phyloP scores from a whole-genome alignment of 2,113 vertebrate genomes.

The Lipotes vexillifer region DNA sequence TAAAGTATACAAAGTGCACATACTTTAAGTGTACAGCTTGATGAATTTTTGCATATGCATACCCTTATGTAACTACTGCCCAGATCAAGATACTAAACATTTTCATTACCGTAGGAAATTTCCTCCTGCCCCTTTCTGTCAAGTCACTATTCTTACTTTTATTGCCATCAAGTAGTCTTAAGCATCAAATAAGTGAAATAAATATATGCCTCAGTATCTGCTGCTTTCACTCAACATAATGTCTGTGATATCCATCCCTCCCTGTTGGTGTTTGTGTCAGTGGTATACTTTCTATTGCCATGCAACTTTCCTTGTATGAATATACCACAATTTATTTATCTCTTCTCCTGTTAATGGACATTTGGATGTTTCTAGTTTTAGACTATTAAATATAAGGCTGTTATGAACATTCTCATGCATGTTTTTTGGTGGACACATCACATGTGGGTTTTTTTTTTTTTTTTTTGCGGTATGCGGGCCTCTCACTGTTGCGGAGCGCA shows the following conservation, averaged over 20 bases:
- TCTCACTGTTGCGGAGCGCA: too few species aligned
- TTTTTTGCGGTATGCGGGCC: too few species aligned
- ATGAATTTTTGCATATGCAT: neutral
- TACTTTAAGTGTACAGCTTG: neutral
- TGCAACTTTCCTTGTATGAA: neutral
- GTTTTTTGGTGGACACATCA: neutral
- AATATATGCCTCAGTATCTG: neutral
- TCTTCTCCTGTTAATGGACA: neutral
- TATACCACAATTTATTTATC: neutral
- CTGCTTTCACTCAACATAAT: neutral
- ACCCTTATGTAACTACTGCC: neutral
- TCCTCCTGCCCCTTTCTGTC: neutral
- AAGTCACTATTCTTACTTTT: neutral
- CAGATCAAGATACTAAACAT: neutral
- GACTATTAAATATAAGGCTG: neutral
- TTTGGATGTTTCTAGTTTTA: slow-evolving; percentile 7
- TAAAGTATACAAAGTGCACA: neutral
- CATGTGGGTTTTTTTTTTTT: neutral
- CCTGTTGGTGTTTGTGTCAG: neutral
- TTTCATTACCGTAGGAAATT: neutral
- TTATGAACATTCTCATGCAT: neutral
- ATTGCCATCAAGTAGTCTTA: neutral
- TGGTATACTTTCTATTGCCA: neutral
- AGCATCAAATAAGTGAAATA: neutral
- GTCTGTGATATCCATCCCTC: neutral